Evolutionary conservation across 2,888 invertebrate species (phyloP).

Genomic region (Meiosimyza platycephala): DNA sequence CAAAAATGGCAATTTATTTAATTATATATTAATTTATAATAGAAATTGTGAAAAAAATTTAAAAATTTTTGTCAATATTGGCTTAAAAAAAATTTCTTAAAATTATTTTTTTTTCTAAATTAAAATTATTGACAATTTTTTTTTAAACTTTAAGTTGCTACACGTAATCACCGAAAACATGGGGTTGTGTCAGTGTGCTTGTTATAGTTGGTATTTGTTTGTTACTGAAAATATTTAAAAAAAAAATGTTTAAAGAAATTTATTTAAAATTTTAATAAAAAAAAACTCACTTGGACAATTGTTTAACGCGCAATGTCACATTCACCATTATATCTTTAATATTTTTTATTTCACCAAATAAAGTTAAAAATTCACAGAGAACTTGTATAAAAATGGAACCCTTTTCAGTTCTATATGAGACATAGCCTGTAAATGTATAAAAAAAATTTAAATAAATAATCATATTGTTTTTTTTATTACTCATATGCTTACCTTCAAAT

Average conservation of each 20-base stretch:
- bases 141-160: constrained; percentile 38
- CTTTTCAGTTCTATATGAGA: constrained; percentile 59
- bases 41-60: too few relatives aligned
- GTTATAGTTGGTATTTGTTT: constrained; percentile 62
- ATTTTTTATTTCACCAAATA: constrained; percentile 51
- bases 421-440: constrained; percentile 54
- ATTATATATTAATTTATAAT: too few relatives aligned
- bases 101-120: too few relatives aligned
- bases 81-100: too few relatives aligned
- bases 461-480: too few relatives aligned
- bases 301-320: constrained; percentile 52
- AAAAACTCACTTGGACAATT: constrained; percentile 52
- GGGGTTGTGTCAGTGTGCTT: constrained; percentile 61
- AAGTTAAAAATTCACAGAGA: constrained; percentile 57
- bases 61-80: too few relatives aligned
- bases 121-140: too few relatives aligned
- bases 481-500: constrained; percentile 56
- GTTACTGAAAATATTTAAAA: constrained; percentile 49
- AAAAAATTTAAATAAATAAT: not conserved
- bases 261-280: too few relatives aligned
- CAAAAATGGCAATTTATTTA: too few relatives aligned
- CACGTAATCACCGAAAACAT: constrained; percentile 61
- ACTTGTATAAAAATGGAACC: constrained; percentile 63
- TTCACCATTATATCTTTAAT: constrained; percentile 61
- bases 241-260: not conserved